Evolutionary conservation across 2,797 vertebrate genomes (phyloP).

Genomic region (Xerus rutilus): DNA sequence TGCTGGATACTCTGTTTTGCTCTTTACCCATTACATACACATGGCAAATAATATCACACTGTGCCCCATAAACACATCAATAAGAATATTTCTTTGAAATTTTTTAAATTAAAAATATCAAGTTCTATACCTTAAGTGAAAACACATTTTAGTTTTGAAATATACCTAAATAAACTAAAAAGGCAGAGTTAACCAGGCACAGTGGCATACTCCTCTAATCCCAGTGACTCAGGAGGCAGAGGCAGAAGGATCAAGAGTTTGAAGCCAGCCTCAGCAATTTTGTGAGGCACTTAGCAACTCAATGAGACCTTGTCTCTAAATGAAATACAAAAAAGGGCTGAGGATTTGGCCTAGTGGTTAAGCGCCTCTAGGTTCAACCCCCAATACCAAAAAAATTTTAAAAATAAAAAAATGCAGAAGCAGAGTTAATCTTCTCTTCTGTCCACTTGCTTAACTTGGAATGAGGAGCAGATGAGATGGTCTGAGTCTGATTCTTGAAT

Average conservation of each 20-base stretch:
- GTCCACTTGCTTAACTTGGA: not conserved
- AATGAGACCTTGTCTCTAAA: too few species aligned
- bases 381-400: too few species aligned
- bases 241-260: too few species aligned
- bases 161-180: not conserved
- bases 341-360: too few species aligned
- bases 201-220: too few species aligned
- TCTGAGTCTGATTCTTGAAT: not conserved
- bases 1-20: not conserved
- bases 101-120: not conserved
- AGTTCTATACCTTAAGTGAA: not conserved
- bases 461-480: not conserved
- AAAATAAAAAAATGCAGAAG: too few species aligned
- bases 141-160: not conserved
- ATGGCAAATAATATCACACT: not conserved
- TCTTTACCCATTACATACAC: not conserved
- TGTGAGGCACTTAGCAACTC: too few species aligned
- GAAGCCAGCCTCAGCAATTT: too few species aligned
- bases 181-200: not conserved
- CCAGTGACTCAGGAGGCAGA: too few species aligned
- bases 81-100: not conserved
- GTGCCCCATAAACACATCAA: not conserved
- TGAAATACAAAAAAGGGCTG: too few species aligned
- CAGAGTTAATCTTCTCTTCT: not conserved
- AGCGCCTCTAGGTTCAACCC: too few species aligned